Conservation (phyloP, 2,797 vertebrate genomes). For the Enteromius argenteus region DNA sequence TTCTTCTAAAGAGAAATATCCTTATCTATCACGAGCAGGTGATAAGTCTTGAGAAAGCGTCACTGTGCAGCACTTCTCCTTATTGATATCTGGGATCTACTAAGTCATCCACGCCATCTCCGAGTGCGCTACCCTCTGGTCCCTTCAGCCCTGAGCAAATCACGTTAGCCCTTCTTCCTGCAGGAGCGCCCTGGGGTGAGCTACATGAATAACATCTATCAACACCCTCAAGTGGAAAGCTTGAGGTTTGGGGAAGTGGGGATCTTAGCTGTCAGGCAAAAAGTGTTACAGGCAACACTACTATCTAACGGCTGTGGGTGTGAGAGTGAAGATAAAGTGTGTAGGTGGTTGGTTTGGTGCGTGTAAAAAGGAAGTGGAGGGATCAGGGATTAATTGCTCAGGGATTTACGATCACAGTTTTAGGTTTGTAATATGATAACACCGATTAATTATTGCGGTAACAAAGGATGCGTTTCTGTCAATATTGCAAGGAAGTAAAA, state of each 20-base stretch:
- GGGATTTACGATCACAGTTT: conserved; percentile 74
- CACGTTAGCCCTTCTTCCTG: conserved; percentile 76
- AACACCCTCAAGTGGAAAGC: conserved; percentile 75
- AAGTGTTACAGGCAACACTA: conserved; percentile 67
- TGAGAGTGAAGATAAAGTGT: conserved; percentile 14
- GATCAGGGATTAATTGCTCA: conserved; percentile 74
- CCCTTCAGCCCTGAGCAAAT: conserved; percentile 73
- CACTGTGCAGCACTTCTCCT: conserved; percentile 65
- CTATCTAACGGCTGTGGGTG: conserved; percentile 62
- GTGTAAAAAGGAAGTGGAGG: conserved; percentile 56
- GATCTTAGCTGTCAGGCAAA: conserved; percentile 67
- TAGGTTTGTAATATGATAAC: conserved; percentile 63
- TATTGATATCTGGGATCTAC: conserved; percentile 79
- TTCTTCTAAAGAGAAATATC: conserved; percentile 71
- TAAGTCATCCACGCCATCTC: conserved; percentile 69
- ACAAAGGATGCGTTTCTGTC: conserved; percentile 61
- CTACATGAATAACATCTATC: conserved; percentile 81
- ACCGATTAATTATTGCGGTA: conserved; percentile 63
- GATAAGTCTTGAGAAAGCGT: conserved; percentile 73
- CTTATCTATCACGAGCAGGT: conserved; percentile 79
- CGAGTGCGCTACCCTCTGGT: conserved; percentile 68
- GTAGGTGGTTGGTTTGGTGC: conserved; percentile 42
- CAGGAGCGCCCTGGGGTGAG: conserved; percentile 70
- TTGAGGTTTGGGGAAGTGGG: conserved; percentile 66
- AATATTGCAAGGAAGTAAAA: conserved; percentile 16